These are phyloP conservation scores for Stichodactyla helianthus DNA, from an alignment of 64 coral and sea anemone species.

Conservation along the genomic window DNA sequence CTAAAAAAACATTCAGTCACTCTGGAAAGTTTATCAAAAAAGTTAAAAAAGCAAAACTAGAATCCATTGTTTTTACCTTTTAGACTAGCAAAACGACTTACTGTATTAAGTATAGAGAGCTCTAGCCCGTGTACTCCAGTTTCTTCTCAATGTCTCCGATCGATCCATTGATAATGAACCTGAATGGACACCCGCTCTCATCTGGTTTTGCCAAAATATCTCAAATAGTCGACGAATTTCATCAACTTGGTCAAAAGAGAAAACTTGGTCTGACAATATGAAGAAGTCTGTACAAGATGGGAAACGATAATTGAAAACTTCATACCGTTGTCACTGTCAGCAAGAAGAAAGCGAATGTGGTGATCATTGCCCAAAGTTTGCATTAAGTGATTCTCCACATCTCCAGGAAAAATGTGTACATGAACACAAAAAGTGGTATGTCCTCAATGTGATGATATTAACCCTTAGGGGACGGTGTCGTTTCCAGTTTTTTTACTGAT, in stretches of 20 bases:
- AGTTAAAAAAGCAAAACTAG: too few relatives aligned
- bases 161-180: background rate
- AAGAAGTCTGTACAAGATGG: background rate
- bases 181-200: constrained; percentile 21
- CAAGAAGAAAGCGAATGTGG: constrained; percentile 17
- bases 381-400: background rate
- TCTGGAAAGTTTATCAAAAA: too few relatives aligned
- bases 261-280: too few relatives aligned
- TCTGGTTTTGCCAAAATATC: too few relatives aligned
- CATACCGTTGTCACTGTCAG: background rate
- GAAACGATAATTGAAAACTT: constrained; percentile 22
- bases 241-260: constrained; percentile 6
- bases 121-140: background rate
- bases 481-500: too few relatives aligned
- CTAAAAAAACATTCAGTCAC: too few relatives aligned
- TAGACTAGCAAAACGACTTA: constrained; percentile 26
- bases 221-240: too few relatives aligned
- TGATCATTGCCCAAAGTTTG: constrained; percentile 29
- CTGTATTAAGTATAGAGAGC: constrained; percentile 21
- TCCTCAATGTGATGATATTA: constrained; percentile 12
- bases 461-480: too few relatives aligned
- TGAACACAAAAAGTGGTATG: background rate
- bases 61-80: background rate
- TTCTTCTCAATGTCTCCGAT: constrained; percentile 14
- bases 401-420: constrained; percentile 16